phyloP scores from a whole-genome alignment of 2,113 vertebrate species.

The Nipponia nippon region DNA sequence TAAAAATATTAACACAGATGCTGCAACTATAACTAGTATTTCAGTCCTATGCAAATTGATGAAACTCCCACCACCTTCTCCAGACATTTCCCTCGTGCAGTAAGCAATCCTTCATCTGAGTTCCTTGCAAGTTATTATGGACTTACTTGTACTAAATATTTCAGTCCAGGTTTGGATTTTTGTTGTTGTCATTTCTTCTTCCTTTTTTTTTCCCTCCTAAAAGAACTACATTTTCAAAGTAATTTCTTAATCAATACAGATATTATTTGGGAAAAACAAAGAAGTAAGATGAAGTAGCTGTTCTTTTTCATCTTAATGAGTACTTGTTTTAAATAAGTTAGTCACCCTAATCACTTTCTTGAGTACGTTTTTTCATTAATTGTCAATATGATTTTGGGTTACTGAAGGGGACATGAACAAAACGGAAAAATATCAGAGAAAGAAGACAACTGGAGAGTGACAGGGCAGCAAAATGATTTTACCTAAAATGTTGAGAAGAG shows the following conservation, averaged over 20 bases:
- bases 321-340: not conserved
- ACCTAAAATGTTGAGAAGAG: not conserved
- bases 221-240: not conserved
- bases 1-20: not conserved
- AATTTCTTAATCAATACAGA: not conserved
- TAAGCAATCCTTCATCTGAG: not conserved
- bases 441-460: not conserved
- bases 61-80: not conserved
- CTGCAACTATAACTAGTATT: not conserved
- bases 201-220: not conserved
- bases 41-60: not conserved
- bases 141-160: not conserved
- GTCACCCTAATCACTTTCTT: not conserved
- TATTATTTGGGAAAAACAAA: not conserved
- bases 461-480: not conserved
- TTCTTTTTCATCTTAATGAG: not conserved
- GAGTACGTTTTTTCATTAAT: not conserved
- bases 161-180: not conserved
- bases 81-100: not conserved
- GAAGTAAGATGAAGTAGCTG: not conserved
- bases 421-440: not conserved
- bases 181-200: not conserved
- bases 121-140: not conserved
- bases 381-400: not conserved
- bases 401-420: not conserved